phyloP scores from a whole-genome alignment of 2,113 vertebrate genomes.

The Ornithorhynchus anatinus region DNA sequence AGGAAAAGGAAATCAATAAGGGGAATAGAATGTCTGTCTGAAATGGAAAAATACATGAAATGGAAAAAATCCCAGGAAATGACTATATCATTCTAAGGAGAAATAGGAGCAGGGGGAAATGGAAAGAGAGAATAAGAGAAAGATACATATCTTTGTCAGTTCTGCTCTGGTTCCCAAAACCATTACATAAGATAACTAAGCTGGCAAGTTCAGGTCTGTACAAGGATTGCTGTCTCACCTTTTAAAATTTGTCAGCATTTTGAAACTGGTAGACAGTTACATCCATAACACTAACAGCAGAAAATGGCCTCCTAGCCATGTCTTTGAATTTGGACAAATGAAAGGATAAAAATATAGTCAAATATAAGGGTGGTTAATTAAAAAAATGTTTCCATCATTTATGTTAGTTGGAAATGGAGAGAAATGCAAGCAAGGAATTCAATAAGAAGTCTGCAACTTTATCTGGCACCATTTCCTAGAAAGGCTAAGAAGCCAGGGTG shows the following conservation, averaged over 20 bases:
- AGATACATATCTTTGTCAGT: conserved; percentile 8
- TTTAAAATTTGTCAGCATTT: conserved; percentile 33
- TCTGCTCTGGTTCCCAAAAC: conserved; percentile 28
- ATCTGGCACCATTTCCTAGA: neutral
- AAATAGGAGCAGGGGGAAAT: neutral
- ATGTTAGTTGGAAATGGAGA: neutral
- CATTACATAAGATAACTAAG: neutral
- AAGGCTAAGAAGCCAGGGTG: neutral
- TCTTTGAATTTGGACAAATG: conserved; percentile 17
- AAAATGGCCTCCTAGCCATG: neutral
- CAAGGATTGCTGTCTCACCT: conserved; percentile 6
- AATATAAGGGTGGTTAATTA: neutral
- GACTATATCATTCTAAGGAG: conserved; percentile 3
- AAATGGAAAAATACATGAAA: neutral
- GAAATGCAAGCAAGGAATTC: conserved; percentile 22
- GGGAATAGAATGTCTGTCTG: too few species aligned
- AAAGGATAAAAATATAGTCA: conserved; percentile 4
- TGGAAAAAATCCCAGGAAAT: neutral
- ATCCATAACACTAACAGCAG: neutral
- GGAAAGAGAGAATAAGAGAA: neutral
- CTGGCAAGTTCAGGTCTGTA: neutral
- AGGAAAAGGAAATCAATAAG: too few species aligned
- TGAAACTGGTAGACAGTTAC: neutral
- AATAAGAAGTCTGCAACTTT: neutral
- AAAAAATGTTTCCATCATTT: neutral